phyloP scores from a whole-genome alignment of 2,113 vertebrate species.

The Nesogale talazaci region DNA sequence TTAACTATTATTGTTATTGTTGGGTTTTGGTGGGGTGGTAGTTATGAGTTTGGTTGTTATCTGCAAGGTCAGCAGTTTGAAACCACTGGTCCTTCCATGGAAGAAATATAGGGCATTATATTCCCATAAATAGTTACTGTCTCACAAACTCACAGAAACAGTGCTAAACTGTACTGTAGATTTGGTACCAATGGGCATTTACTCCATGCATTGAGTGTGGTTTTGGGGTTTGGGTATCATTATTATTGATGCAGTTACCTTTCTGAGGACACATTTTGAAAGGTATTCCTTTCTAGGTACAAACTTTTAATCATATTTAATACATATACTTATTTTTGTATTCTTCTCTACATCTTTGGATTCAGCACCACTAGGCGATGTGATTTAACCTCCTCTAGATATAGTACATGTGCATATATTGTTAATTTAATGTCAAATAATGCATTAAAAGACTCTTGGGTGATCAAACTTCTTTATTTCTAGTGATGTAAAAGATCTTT shows the following conservation, averaged over 20 bases:
- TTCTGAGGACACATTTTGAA: background rate
- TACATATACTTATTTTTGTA: background rate
- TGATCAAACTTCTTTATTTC: background rate
- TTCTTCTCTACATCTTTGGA: conserved; percentile 2
- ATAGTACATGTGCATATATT: background rate
- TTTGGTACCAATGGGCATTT: too few relatives aligned
- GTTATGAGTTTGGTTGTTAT: too few relatives aligned
- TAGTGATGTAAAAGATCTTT: background rate
- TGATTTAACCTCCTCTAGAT: background rate
- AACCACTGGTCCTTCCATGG: too few relatives aligned
- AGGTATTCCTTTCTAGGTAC: conserved; percentile 18
- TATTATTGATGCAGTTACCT: background rate
- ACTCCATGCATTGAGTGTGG: too few relatives aligned
- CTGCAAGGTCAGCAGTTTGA: too few relatives aligned
- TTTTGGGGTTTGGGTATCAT: background rate
- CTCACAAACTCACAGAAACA: too few relatives aligned
- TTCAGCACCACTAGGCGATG: background rate
- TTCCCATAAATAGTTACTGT: too few relatives aligned
- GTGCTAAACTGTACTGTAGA: too few relatives aligned
- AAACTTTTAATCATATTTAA: background rate
- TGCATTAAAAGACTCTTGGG: too few relatives aligned
- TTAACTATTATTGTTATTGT: background rate
- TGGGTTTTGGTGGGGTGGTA: background rate
- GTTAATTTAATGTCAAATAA: conserved; percentile 26
- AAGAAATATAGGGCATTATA: too few relatives aligned